A percentile compares a stretch with the other conserved stretches of the same genome.
Conservation (phyloP, 2,888 invertebrate species). For the Fragum whitleyi region DNA sequence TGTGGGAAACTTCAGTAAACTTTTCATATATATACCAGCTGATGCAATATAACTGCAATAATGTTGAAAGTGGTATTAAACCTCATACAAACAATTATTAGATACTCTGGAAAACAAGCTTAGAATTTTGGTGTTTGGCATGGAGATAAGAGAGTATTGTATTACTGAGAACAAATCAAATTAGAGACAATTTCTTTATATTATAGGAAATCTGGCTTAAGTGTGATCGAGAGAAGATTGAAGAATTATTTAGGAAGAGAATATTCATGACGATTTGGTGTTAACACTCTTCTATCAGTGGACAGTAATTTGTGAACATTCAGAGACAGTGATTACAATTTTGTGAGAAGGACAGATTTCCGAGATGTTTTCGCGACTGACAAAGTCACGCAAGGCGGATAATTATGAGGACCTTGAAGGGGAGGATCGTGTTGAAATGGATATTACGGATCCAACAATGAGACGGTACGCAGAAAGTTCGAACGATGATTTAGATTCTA, state of each 20-base stretch:
- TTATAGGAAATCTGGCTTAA: neutral
- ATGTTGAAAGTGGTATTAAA: too few relatives aligned
- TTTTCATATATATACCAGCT: too few relatives aligned
- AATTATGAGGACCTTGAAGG: slow-evolving; percentile 78
- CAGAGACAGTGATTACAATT: neutral
- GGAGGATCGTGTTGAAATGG: slow-evolving; percentile 76
- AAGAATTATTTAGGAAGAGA: neutral
- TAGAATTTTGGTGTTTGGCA: too few relatives aligned
- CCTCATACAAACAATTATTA: too few relatives aligned
- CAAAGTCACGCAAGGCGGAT: slow-evolving; percentile 73
- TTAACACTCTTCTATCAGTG: neutral
- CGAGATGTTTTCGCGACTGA: slow-evolving; percentile 72
- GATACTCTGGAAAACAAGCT: too few relatives aligned
- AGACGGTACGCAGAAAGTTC: slow-evolving; percentile 3
- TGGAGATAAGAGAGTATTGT: neutral
- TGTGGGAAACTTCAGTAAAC: too few relatives aligned
- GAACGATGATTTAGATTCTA: neutral
- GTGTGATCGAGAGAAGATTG: neutral
- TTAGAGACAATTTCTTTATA: neutral
- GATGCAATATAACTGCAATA: too few relatives aligned
- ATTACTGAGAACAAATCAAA: neutral
- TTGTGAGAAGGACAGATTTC: neutral
- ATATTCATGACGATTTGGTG: neutral
- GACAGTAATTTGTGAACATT: slow-evolving; percentile 8
- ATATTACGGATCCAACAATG: slow-evolving; percentile 74